A percentile compares a stretch with the other conserved stretches of the same genome.
These are phyloP conservation scores for Heliconius cydno DNA, from an alignment of 2,888 invertebrate species.

Conservation along the genomic window DNA sequence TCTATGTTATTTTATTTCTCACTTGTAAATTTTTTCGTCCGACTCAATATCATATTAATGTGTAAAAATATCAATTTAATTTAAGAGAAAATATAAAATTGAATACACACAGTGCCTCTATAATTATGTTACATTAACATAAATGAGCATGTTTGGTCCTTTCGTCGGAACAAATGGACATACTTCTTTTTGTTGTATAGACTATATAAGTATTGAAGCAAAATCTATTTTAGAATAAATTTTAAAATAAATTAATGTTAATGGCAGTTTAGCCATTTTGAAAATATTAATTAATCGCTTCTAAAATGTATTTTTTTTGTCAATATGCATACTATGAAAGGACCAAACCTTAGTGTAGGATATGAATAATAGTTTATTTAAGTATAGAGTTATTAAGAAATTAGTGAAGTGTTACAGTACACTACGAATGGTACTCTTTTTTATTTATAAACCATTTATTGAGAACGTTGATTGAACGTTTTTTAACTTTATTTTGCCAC, in stretches of 20 bases:
- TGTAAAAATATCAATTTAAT: constrained; percentile 49
- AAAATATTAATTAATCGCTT: constrained; percentile 1
- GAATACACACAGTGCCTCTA: constrained; percentile 85
- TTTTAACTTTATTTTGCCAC: too few relatives aligned
- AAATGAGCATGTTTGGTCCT: constrained; percentile 80
- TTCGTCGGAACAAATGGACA: constrained; percentile 60
- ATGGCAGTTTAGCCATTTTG: not conserved
- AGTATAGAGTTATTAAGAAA: constrained; percentile 66
- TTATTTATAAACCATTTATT: constrained; percentile 48
- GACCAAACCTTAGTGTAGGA: constrained; percentile 75
- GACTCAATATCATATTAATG: constrained; percentile 41
- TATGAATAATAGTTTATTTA: constrained; percentile 72
- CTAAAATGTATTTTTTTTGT: constrained; percentile 10
- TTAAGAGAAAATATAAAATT: constrained; percentile 62
- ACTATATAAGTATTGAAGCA: constrained; percentile 12
- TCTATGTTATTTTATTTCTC: constrained; percentile 42
- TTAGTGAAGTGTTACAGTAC: constrained; percentile 56
- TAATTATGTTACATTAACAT: constrained; percentile 85
- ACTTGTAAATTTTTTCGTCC: constrained; percentile 44
- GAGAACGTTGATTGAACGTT: constrained; percentile 32
- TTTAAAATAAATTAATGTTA: constrained; percentile 9
- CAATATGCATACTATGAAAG: constrained; percentile 63
- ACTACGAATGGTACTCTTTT: constrained; percentile 67
- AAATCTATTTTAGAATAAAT: constrained; percentile 23
- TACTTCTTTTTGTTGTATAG: constrained; percentile 7